These are phyloP conservation scores for Bembecia ichneumoniformis DNA, from an alignment of 2,888 invertebrate genomes.

Conservation along the genomic window DNA sequence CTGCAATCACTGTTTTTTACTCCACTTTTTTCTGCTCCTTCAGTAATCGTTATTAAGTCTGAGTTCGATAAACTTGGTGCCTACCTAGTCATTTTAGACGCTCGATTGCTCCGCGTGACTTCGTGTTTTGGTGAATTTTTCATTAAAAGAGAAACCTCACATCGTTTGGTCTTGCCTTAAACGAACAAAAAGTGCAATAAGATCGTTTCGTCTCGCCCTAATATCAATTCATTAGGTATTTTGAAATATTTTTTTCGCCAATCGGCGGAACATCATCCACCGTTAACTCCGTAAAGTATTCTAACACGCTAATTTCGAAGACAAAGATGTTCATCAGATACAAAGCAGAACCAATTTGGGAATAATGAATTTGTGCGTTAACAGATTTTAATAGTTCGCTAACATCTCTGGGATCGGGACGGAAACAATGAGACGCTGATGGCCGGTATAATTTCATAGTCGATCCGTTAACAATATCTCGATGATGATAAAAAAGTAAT, in stretches of 20 bases:
- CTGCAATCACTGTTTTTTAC: conserved; percentile 45
- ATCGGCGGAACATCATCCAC: conserved; percentile 34
- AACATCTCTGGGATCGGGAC: conserved; percentile 43
- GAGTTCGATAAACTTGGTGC: conserved; percentile 36
- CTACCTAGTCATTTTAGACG: conserved; percentile 23
- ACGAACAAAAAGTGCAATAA: conserved; percentile 33
- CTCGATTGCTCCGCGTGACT: conserved; percentile 7
- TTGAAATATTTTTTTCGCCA: conserved; percentile 47
- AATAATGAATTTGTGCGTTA: conserved; percentile 52
- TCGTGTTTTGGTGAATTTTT: conserved; percentile 17
- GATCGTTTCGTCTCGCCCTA: conserved; percentile 37
- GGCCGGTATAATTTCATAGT: conserved; percentile 60
- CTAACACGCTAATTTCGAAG: conserved; percentile 42
- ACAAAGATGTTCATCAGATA: conserved; percentile 66
- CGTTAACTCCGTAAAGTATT: conserved; percentile 35
- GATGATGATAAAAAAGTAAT: conserved; percentile 52
- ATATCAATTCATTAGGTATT: conserved; percentile 27
- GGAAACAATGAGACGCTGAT: conserved; percentile 49
- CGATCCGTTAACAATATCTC: conserved; percentile 57
- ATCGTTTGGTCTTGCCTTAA: conserved; percentile 9
- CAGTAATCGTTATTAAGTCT: conserved; percentile 39
- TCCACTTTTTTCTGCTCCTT: conserved; percentile 35
- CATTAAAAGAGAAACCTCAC: conserved; percentile 19
- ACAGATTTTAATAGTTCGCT: conserved; percentile 38
- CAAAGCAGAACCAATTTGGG: conserved; percentile 58